phyloP scores from a whole-genome alignment of 2,888 invertebrate species.

The Nemoura dubitans region DNA sequence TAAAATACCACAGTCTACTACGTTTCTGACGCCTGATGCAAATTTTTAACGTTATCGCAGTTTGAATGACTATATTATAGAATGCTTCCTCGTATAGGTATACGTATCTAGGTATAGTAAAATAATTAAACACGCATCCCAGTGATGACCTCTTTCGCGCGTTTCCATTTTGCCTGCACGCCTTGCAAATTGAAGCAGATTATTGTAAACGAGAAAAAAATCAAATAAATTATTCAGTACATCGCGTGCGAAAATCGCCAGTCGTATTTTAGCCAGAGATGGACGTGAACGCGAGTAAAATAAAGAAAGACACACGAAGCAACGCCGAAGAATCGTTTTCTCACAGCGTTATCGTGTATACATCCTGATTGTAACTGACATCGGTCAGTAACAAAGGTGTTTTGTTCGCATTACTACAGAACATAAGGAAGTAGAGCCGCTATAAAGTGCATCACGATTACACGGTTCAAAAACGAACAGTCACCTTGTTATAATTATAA shows the following conservation, averaged over 20 bases:
- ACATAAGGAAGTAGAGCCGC: neutral
- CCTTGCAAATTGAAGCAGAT: neutral
- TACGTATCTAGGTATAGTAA: no score
- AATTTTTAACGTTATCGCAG: no score
- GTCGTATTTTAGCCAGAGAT: neutral
- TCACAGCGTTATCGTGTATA: neutral
- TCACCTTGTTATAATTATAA: neutral
- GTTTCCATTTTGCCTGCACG: neutral
- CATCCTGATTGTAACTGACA: neutral
- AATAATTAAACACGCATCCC: no score
- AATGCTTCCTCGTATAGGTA: no score
- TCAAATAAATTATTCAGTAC: neutral
- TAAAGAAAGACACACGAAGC: neutral
- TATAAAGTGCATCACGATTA: neutral
- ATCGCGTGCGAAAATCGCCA: conserved; percentile 10
- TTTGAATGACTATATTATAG: no score
- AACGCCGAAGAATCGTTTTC: neutral
- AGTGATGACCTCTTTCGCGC: neutral
- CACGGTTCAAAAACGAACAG: neutral
- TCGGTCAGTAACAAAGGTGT: neutral
- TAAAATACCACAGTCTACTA: no score
- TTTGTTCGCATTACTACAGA: neutral
- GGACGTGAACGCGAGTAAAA: neutral
- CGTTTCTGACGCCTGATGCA: no score
- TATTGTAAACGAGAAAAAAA: neutral